Conservation (phyloP, 2,888 invertebrate genomes). For the Andrena trimmerana region DNA sequence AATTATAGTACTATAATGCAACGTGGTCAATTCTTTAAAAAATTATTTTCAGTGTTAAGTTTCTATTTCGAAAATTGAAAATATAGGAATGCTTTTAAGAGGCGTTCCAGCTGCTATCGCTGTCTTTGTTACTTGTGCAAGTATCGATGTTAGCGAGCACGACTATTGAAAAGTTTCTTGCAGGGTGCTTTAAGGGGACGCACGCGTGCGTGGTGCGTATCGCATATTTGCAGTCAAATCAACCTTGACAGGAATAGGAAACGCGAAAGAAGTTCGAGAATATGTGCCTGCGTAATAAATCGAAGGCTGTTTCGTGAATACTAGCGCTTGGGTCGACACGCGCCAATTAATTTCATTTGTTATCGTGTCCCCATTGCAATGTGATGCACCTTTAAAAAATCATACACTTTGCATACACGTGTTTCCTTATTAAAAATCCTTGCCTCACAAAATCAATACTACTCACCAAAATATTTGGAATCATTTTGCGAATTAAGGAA, state of each 20-base stretch:
- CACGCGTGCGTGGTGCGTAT: slow-evolving; percentile 18
- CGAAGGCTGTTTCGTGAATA: not conserved
- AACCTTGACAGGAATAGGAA: slow-evolving; percentile 26
- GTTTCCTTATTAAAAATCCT: no score
- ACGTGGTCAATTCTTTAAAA: no score
- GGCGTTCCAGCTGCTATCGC: not conserved
- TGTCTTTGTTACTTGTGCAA: not conserved
- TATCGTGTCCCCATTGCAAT: no score
- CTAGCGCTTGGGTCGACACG: not conserved
- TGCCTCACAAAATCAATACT: no score
- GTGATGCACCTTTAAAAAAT: no score
- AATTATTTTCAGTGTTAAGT: not conserved
- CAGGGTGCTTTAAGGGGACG: slow-evolving; percentile 28
- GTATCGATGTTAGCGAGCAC: not conserved
- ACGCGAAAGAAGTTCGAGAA: not conserved
- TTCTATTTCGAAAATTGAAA: not conserved
- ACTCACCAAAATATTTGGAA: no score
- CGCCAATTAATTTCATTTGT: no score
- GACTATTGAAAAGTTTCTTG: slow-evolving; percentile 33
- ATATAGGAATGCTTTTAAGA: not conserved
- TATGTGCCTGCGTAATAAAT: not conserved
- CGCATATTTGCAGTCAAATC: slow-evolving; percentile 41
- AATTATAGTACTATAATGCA: no score
- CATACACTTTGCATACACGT: no score
- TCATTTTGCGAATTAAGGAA: no score